Evolutionary conservation across 2,113 vertebrate species (phyloP).

Genomic region (Campylomormyrus tamandua): DNA sequence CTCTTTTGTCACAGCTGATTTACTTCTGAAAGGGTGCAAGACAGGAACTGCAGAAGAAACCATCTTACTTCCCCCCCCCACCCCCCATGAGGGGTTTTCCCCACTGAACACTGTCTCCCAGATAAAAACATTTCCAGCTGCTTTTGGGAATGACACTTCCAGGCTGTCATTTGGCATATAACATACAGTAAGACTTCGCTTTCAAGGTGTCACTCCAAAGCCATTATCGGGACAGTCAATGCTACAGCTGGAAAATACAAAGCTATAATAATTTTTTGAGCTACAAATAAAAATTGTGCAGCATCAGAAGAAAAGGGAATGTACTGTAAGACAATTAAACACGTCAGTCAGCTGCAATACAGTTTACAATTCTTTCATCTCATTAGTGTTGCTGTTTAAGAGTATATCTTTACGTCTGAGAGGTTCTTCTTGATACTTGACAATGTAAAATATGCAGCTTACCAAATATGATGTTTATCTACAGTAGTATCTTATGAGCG

Average conservation of each 20-base stretch:
- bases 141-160: neutral
- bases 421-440: neutral
- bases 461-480: neutral
- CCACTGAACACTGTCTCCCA: neutral
- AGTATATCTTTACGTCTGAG: neutral
- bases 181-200: neutral
- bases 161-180: neutral
- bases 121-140: neutral
- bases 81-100: neutral
- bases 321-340: neutral
- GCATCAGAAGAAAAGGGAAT: neutral
- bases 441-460: neutral
- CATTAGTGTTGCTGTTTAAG: neutral
- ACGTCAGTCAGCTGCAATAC: neutral
- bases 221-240: neutral
- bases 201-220: neutral
- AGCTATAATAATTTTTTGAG: neutral
- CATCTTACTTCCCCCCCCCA: neutral
- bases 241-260: neutral
- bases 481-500: neutral
- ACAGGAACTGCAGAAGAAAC: neutral
- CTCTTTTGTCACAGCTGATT: neutral
- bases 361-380: neutral
- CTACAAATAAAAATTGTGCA: neutral
- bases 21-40: neutral